A percentile compares a stretch with the other conserved stretches of the same genome.
Evolutionary conservation across 1,140 invertebrate genomes (phyloP).

Genomic region (Homalodisca vitripennis): DNA sequence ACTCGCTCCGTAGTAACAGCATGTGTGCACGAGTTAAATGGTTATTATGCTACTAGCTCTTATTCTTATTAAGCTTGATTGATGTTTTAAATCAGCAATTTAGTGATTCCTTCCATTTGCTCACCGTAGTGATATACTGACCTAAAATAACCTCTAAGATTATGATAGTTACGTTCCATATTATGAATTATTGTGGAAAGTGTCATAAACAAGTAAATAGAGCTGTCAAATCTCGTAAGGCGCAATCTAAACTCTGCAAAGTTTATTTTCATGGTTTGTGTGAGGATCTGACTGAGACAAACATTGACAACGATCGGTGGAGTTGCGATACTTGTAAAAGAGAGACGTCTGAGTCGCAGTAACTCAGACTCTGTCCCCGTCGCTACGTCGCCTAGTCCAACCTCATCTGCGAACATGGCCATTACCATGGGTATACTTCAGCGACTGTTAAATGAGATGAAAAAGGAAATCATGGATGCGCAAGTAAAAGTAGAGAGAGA

Average conservation of each 20-base stretch:
- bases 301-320: neutral
- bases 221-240: neutral
- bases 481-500: slow-evolving; percentile 6
- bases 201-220: neutral
- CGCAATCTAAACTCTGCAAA: neutral
- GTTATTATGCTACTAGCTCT: too few species aligned
- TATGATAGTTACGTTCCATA: too few species aligned
- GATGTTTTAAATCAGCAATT: too few species aligned
- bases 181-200: too few species aligned
- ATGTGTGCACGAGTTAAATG: too few species aligned
- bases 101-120: too few species aligned
- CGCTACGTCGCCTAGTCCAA: neutral
- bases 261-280: neutral
- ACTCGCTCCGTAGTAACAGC: too few species aligned
- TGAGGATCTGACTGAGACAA: neutral
- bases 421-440: neutral
- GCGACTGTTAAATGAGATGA: neutral
- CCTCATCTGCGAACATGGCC: neutral
- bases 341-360: neutral
- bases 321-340: neutral
- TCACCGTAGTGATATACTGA: too few species aligned
- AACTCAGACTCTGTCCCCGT: slow-evolving; percentile 13
- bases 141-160: too few species aligned
- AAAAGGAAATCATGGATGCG: slow-evolving; percentile 16
- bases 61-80: too few species aligned